phyloP scores from a whole-genome alignment of 1,140 invertebrate species.

The Batillaria attramentaria region DNA sequence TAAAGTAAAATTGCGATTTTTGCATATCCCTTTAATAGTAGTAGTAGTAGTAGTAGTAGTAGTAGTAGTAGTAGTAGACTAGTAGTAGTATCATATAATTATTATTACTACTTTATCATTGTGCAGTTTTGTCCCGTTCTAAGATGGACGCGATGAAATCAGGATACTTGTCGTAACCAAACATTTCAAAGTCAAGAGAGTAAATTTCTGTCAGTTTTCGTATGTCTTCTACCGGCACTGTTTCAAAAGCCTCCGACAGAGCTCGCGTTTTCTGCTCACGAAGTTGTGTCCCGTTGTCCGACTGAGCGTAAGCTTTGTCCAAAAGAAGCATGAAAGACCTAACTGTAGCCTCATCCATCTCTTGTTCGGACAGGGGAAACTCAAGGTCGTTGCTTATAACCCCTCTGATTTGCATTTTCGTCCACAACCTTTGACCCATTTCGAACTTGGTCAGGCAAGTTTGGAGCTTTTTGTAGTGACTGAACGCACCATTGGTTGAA shows the following conservation, averaged over 20 bases:
- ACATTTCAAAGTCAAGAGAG: constrained; percentile 6
- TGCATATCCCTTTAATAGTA: neutral
- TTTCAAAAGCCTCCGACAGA: constrained; percentile 16
- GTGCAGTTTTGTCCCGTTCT: too few relatives aligned
- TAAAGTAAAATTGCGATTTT: neutral
- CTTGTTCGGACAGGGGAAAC: constrained; percentile 1
- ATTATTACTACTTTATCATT: too few relatives aligned
- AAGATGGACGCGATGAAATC: neutral
- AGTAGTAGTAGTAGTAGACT: too few relatives aligned
- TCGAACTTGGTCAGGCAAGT: constrained; percentile 10
- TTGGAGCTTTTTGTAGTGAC: neutral
- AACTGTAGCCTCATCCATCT: neutral
- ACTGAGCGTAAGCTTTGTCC: neutral
- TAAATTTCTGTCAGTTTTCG: neutral
- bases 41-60: neutral
- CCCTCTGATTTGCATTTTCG: constrained; percentile 31
- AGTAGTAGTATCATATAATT: too few relatives aligned
- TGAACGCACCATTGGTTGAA: constrained; percentile 15
- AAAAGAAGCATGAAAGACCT: neutral
- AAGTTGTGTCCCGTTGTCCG: neutral
- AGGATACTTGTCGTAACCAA: constrained; percentile 29
- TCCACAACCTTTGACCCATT: constrained; percentile 24
- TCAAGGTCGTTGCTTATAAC: constrained; percentile 27
- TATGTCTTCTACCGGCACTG: neutral
- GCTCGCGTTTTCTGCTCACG: constrained; percentile 26